Base-by-base conservation (phyloP, 1,140 invertebrate species). In the Phthorimaea operculella region DNA sequence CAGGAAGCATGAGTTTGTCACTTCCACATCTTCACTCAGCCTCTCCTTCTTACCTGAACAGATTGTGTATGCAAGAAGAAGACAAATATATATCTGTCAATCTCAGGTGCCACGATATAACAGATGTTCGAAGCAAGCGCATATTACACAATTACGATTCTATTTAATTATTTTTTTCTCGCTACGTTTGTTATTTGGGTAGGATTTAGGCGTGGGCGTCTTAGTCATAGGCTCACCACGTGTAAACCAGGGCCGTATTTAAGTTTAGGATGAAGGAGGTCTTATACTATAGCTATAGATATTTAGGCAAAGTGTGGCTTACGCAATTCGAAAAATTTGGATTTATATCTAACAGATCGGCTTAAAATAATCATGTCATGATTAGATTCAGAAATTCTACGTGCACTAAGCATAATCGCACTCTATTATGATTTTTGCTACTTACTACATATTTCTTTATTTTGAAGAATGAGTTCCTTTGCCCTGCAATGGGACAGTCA, bases 1-100 rank as follows among this genome's bases (percentile, higher is more conserved):
- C 81, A 85, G 81, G 79, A 85, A 85, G 77, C 81, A 68, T 70
- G 72, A 80, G 75, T 85, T 84, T 85, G 81, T 85, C 78, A 83
- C 81, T 85, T 85, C 81, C 79, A 78, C 73, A 72, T 80, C 74
- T 76, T 21, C 16, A 47, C 45, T 15, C 36, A 15, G 54, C 47
- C 16, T 81, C 78, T 66, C 66, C 53, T 57, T 84, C 65, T 18
- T 36, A 52, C 66, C 4, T 55, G 45, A n/a, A 48, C 6, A 16
- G 51, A 55, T 51, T 34, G n/a, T 1, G 2, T 4, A n/a, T 7
- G 69, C 48, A 42, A 14, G 66, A 80, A 15, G 62, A 61, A 58
- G 81, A 77, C 44, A 57, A 65, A 45, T 12, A 50, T 51, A 69
- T 12, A 18, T 47, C 44, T 53, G 52, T 62, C 56, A 53, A 62